Conservation (phyloP, 2,113 vertebrate species). For the Aramus guarauna region DNA sequence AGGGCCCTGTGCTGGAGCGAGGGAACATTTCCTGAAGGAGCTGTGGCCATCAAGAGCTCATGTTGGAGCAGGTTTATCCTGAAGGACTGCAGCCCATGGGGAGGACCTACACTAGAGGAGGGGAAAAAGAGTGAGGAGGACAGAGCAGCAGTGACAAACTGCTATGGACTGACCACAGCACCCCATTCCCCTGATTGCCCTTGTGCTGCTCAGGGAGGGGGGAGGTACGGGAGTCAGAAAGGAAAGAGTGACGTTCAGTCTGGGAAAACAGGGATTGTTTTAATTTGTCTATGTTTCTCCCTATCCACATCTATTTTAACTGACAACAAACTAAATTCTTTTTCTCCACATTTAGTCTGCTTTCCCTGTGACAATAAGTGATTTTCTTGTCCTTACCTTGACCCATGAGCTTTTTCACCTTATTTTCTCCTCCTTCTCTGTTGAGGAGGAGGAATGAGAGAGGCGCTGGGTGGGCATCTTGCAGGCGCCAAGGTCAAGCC, state of each 20-base stretch:
- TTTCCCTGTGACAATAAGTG: not conserved
- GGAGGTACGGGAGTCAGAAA: not conserved
- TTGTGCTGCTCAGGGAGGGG: not conserved
- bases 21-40: not conserved
- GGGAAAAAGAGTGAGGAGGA: not conserved
- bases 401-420: not conserved
- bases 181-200: not conserved
- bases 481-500: not conserved
- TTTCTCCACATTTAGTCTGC: not conserved
- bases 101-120: not conserved
- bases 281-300: not conserved
- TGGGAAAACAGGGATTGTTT: not conserved
- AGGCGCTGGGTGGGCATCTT: not conserved
- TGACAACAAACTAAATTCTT: not conserved
- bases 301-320: not conserved
- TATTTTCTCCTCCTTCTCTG: not conserved
- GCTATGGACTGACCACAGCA: not conserved
- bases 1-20: not conserved
- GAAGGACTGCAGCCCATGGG: not conserved
- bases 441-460: not conserved
- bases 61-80: not conserved
- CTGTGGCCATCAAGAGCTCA: not conserved
- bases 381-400: not conserved
- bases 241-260: not conserved
- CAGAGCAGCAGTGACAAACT: not conserved